phyloP scores from a whole-genome alignment of 2,113 vertebrate genomes.

The Neolamprologus variostigma region DNA sequence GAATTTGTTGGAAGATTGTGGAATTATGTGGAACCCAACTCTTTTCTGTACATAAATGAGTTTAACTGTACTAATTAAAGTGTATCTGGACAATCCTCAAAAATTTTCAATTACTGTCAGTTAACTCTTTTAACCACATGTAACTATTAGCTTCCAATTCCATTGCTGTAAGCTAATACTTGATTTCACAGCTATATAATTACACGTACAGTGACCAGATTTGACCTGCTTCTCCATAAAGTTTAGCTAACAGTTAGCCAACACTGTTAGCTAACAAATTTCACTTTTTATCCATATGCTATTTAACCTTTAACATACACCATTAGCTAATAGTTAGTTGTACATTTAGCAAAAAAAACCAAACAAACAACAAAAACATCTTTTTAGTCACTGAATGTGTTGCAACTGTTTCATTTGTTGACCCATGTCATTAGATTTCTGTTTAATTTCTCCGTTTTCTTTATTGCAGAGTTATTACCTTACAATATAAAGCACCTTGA shows the following conservation, averaged over 20 bases:
- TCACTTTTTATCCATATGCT: background rate
- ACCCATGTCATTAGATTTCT: background rate
- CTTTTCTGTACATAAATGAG: background rate
- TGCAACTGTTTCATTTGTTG: background rate
- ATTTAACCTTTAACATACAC: background rate
- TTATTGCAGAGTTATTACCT: background rate
- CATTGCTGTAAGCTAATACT: background rate
- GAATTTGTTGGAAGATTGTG: background rate
- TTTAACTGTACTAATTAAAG: background rate
- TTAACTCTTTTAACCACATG: background rate
- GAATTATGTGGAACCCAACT: background rate
- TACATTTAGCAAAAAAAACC: rapidly evolving
- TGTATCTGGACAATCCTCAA: background rate
- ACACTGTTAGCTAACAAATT: background rate
- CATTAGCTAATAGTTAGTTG: background rate
- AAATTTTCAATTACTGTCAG: background rate
- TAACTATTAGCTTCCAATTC: background rate
- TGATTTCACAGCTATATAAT: background rate
- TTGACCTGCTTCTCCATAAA: background rate
- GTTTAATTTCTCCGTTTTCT: background rate
- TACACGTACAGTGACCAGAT: background rate
- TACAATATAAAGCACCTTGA: background rate
- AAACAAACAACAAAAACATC: background rate
- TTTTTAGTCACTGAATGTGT: background rate
- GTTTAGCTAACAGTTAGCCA: background rate